phyloP scores from a whole-genome alignment of 2,113 vertebrate genomes.

The Lampris incognitus region DNA sequence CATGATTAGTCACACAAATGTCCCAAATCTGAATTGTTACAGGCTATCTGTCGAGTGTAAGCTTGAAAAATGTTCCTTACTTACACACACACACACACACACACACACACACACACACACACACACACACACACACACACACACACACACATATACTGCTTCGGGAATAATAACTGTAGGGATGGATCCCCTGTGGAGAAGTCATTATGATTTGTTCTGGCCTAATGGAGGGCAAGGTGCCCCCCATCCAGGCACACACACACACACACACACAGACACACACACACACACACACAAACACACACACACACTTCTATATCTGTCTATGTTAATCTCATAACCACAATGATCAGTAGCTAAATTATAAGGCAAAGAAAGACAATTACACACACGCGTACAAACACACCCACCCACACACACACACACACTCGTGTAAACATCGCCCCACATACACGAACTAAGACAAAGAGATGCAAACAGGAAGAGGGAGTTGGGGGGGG shows the following conservation, averaged over 20 bases:
- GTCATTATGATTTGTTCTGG: slow-evolving; percentile 72
- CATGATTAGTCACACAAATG: slow-evolving; percentile 33
- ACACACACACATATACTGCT: slow-evolving; percentile 23
- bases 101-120: slow-evolving; percentile 1
- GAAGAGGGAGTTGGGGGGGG: too few relatives aligned
- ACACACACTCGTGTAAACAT: not conserved
- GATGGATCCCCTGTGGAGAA: slow-evolving; percentile 68
- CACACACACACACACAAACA: too few relatives aligned
- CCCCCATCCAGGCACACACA: not conserved
- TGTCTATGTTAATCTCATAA: slow-evolving; percentile 45
- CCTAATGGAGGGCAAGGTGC: slow-evolving; percentile 47
- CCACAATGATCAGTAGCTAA: too few relatives aligned
- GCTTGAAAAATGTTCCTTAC: too few relatives aligned
- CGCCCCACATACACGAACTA: not conserved
- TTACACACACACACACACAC: too few relatives aligned
- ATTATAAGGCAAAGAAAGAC: slow-evolving; percentile 23
- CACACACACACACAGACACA: too few relatives aligned
- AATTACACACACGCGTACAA: slow-evolving; percentile 11
- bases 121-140: too few relatives aligned
- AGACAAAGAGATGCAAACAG: not conserved
- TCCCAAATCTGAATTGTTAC: slow-evolving; percentile 31
- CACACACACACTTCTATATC: too few relatives aligned
- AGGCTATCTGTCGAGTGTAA: not conserved
- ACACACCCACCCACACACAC: slow-evolving; percentile 5
- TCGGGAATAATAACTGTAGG: slow-evolving; percentile 60